phyloP scores from a whole-genome alignment of 1,140 invertebrate genomes.

The Trinorchestia longiramus region DNA sequence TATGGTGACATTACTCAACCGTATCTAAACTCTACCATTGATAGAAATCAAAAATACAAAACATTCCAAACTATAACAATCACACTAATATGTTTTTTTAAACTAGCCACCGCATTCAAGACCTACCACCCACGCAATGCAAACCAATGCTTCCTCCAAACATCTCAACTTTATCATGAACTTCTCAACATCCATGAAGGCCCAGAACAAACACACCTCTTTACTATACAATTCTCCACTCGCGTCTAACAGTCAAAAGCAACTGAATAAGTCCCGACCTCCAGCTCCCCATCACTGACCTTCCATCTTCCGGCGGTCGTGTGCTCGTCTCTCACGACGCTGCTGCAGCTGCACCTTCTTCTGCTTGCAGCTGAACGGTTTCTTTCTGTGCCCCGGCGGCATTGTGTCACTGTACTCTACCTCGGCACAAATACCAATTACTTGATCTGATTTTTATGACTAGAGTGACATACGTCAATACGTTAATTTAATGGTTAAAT shows the following conservation, averaged over 20 bases:
- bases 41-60: not conserved
- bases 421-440: not conserved
- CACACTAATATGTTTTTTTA: not conserved
- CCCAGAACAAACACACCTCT: not conserved
- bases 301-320: not conserved
- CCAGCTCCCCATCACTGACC: not conserved
- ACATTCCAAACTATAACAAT: not conserved
- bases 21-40: not conserved
- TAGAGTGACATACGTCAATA: not conserved
- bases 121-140: not conserved
- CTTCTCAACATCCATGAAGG: not conserved
- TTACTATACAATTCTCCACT: not conserved
- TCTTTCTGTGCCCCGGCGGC: not conserved
- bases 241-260: not conserved
- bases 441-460: not conserved
- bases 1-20: no score
- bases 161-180: not conserved
- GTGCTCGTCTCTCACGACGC: not conserved
- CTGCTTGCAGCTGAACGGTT: constrained; percentile 27
- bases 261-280: not conserved
- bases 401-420: not conserved
- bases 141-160: not conserved
- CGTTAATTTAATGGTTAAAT: not conserved
- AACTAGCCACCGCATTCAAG: not conserved
- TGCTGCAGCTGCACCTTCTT: constrained; percentile 2